phyloP scores from a whole-genome alignment of 2,797 vertebrate genomes.

The Hypotaenidia okinawae region DNA sequence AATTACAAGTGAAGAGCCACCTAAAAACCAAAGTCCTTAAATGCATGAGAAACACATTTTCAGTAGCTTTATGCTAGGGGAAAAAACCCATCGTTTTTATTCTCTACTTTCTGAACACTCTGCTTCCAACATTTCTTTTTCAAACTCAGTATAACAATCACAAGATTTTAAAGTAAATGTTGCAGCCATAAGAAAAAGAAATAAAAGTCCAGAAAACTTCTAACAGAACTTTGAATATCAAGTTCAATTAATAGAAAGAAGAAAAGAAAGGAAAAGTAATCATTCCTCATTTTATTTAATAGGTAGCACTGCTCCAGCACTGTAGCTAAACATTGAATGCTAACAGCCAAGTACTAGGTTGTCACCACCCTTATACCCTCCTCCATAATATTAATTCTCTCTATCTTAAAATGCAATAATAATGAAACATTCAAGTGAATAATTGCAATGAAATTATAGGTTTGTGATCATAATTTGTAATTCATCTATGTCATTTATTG shows the following conservation, averaged over 20 bases:
- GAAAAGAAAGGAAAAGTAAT: fast-evolving
- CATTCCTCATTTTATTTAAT: background rate
- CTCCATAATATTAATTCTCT: background rate
- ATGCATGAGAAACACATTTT: background rate
- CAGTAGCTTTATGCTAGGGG: background rate
- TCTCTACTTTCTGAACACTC: background rate
- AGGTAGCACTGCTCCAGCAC: background rate
- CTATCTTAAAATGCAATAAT: background rate
- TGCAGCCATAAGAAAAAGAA: background rate
- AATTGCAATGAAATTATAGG: background rate
- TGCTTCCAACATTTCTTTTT: background rate
- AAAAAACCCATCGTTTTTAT: background rate
- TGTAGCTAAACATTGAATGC: background rate
- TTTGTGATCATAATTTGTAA: background rate
- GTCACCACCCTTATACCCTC: background rate
- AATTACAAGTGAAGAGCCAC: background rate
- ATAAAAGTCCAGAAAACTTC: background rate
- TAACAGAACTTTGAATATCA: background rate
- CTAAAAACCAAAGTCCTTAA: background rate
- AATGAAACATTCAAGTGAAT: background rate
- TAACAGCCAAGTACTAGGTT: background rate
- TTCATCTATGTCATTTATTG: background rate
- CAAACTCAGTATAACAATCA: background rate
- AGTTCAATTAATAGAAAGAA: background rate
- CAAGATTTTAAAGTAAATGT: background rate